Base-by-base conservation (phyloP, 2,888 invertebrate genomes). In the Ganaspis brasiliensis region DNA sequence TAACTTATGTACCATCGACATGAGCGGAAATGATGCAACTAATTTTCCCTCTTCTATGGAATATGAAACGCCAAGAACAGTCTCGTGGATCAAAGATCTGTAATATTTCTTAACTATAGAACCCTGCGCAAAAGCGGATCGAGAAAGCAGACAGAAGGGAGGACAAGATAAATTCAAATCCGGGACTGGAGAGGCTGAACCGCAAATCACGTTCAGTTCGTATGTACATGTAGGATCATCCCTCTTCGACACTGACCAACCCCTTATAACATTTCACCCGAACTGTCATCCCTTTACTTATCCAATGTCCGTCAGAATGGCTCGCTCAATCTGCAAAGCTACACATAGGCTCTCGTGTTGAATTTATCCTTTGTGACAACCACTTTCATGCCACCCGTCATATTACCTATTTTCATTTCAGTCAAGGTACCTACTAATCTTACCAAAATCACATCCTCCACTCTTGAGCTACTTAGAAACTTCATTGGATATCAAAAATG, bases 151-250 rank as follows among this genome's bases (percentile, higher is more conserved):
- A 45, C 45, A 26, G 67, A 40, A 67, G 45, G 26, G 70, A 71
- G 76, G 83, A 82, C 83, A 85, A 87, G 88, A 88, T 89, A 89
- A 89, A 88, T 89, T 88, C 89, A 89, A 89, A 89, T 89, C 89
- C 87, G 78, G 81, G 87, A 87, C 84, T 86, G 83, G 24, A 45
- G 67, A 67, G 24, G 67, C n/a, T 45, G 67, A 67, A 67, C 88
- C 88, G 87, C 89, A 89, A 89, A 89, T 89, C 89, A 89, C 87
- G 87, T 85, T 86, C 86, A 84, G 80, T 83, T 86, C 82, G 85
- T 88, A 89, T 89, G 67, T 67, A 87, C 86, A 84, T 85, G 76
- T 81, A 82, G 88, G 89, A 89, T 89, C 88, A 89, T 89, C 88
- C 89, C 88, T 89, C 87, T 87, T 88, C 87, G 84, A 83, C 79